Base-by-base conservation (phyloP, 2,797 vertebrate genomes). In the Girardinus metallicus region DNA sequence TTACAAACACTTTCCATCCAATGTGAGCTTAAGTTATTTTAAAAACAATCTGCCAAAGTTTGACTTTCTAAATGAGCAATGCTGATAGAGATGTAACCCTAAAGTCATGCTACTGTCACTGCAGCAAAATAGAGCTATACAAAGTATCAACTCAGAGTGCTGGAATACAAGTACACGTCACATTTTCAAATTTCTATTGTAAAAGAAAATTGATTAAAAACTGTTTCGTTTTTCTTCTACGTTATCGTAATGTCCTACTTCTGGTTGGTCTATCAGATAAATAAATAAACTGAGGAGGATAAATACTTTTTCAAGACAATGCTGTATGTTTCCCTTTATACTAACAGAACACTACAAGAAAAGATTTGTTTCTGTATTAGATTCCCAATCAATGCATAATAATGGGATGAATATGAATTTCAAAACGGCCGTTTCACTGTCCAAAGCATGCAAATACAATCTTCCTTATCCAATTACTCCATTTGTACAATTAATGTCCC, bases 391-490 rank as follows among this genome's bases (percentile, higher is more conserved):
- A 91, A 87, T 80, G 80, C 60, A 66, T 77, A 74, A 92, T 89
- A 91, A 93, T 90, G 81, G 82, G 78, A 92, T 87, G 83, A 88
- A 91, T 90, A 91, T 88, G 7, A 83, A 82, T 87, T 90, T 87
- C 80, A 74, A 80, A 76, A 51, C 74, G 80, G 89, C 83, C 89
- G 84, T 78, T 62, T 70, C 66, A 49, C 78, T 87, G 87, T 91
- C 77, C 86, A 79, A 86, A 90, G 89, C 90, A 93, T 92, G 92
- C 85, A 89, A 93, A 93, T 93, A 88, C 80, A 91, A 88, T 92
- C 90, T 91, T 88, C 88, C 91, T 89, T 86, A 91, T 91, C 90
- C 91, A 94, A 91, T 94, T 92, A 92, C 79, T 89, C 76, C 74
- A 88, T 90, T 93, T 92, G 83, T 86, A 73, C 89, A 93, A 94